Base-by-base conservation (phyloP, 2,113 vertebrate species). In the Gavialis gangeticus region DNA sequence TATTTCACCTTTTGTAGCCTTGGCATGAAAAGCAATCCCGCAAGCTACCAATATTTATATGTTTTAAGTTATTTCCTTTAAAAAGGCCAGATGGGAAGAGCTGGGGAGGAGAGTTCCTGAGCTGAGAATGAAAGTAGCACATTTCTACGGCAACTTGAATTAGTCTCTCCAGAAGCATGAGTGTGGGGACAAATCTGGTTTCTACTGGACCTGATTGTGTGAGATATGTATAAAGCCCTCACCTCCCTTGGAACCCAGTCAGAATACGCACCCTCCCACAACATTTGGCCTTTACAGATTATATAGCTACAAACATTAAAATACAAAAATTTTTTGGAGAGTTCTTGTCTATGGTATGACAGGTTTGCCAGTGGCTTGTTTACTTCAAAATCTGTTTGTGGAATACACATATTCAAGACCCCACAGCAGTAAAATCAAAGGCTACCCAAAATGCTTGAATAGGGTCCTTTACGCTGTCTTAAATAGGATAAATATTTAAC, bases 91-190 rank as follows among this genome's bases (percentile, higher is more conserved):
- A 86, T 84, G 34, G 34, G 64, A 63, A 75, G 73, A 67, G 28
- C 34, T 89, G 75, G 3, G 30, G 22, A 90, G 84, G 82, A 88
- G 91, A 84, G 87, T 89, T 96, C 95, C 95, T 93, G 93, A 98
- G 97, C 96, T 93, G 91, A 96, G 97, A 96, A 98, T 96, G 97
- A 98, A 97, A 80, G 84, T 88, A 97, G 92, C 85, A 85, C 89
- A 82, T 88, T 92, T 93, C 89, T 92, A 90, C 84, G 94, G 2
- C 57, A 79, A 84, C 95, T 82, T 88, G 91, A 82, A 17, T 79
- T 75, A 25, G 34, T 60, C 25, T 85, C 34, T 90, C 27, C 87
- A 92, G 57, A 46, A 24, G 84, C 82, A 12, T 3, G 64, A 62
- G 25, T 7, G 12, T 25, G 28, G 62, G 62, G 76, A 58, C 37